Conservation (phyloP, 2,113 vertebrate genomes). For the Panthera leo region DNA sequence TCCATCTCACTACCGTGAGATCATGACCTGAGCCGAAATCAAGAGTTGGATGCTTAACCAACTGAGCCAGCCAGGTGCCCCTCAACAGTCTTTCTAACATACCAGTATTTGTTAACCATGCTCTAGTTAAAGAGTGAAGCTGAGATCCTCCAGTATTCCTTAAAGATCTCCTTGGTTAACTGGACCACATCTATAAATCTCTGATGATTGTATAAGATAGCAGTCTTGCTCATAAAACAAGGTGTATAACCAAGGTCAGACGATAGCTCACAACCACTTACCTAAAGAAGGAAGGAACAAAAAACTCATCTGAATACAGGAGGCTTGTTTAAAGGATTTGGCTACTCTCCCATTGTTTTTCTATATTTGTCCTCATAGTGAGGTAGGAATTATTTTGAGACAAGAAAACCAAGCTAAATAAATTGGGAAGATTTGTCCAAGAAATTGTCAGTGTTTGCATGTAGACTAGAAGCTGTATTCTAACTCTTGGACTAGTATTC, state of each 20-base stretch:
- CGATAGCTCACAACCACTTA: background rate
- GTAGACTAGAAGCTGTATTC: background rate
- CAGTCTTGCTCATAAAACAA: background rate
- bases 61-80: too few species aligned
- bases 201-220: background rate
- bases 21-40: too few species aligned
- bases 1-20: too few species aligned
- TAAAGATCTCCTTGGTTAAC: background rate
- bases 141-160: background rate
- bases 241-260: background rate
- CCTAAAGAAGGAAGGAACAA: background rate
- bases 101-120: background rate
- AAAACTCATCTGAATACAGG: background rate
- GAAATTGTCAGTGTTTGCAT: background rate
- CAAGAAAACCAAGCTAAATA: slow-evolving; percentile 15
- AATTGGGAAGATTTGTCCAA: background rate
- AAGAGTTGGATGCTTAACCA: too few species aligned
- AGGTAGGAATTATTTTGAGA: background rate
- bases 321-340: background rate
- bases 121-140: background rate
- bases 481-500: background rate
- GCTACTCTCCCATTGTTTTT: background rate
- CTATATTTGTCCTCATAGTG: background rate
- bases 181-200: background rate
- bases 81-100: background rate